Percentiles rank a stretch among this genome's conserved stretches.
phyloP scores from a whole-genome alignment of 2,888 invertebrate species.

The Volucella inflata region DNA sequence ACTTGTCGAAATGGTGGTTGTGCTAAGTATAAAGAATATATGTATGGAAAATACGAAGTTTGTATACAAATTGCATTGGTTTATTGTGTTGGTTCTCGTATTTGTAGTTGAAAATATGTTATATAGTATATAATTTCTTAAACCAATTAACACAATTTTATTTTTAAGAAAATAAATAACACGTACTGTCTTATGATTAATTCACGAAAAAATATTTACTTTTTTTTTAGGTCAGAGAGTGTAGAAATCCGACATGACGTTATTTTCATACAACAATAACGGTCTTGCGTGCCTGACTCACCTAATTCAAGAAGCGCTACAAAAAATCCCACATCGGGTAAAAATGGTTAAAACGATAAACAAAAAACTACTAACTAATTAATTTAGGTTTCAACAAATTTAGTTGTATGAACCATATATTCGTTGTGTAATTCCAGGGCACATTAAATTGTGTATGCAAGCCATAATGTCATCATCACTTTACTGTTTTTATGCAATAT shows the following conservation, averaged over 20 bases:
- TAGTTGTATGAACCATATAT: conserved; percentile 19
- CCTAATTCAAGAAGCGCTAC: conserved; percentile 92
- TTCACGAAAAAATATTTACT: conserved; percentile 5
- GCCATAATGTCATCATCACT: conserved; percentile 50
- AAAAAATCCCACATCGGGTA: conserved; percentile 96
- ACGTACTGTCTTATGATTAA: background rate
- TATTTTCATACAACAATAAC: conserved; percentile 96
- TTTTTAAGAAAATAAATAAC: background rate
- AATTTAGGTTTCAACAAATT: conserved; percentile 76
- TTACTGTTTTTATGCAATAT: conserved; percentile 38
- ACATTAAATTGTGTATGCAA: conserved; percentile 36
- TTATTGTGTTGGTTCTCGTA: too few relatives aligned
- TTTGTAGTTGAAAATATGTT: too few relatives aligned
- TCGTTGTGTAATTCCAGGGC: conserved; percentile 27
- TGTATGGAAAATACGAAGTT: too few relatives aligned
- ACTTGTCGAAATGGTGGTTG: conserved; percentile 95
- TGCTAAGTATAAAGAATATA: too few relatives aligned
- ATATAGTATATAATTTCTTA: too few relatives aligned
- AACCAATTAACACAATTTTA: too few relatives aligned
- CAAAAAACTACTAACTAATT: conserved; percentile 89
- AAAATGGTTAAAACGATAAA: conserved; percentile 97
- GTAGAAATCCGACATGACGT: conserved; percentile 96
- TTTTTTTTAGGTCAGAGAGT: conserved; percentile 92
- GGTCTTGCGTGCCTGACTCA: conserved; percentile 97
- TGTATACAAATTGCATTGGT: too few relatives aligned